phyloP scores from a whole-genome alignment of 2,797 vertebrate species.

The Sus cebifrons region DNA sequence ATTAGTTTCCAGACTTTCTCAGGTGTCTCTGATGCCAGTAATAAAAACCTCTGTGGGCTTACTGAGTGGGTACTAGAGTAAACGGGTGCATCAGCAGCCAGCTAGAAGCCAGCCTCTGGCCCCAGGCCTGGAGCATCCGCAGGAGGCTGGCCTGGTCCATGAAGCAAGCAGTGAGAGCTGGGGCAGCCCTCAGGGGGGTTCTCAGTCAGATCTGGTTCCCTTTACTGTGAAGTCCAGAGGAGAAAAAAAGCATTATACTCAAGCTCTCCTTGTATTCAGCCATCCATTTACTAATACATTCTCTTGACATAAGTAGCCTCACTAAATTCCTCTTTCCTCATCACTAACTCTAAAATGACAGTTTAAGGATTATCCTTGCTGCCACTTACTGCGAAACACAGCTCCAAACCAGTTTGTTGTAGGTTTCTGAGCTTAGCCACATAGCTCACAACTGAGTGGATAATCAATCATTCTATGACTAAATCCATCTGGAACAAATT shows the following conservation, averaged over 20 bases:
- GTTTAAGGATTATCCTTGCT: constrained; percentile 79
- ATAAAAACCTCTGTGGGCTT: constrained; percentile 51
- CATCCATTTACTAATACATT: constrained; percentile 78
- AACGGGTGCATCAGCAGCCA: background rate
- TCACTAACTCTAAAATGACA: constrained; percentile 82
- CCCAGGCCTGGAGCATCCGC: background rate
- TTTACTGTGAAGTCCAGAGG: constrained; percentile 22
- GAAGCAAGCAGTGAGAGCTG: background rate
- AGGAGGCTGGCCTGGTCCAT: background rate
- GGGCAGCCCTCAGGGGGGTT: background rate
- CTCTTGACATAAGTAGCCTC: constrained; percentile 77
- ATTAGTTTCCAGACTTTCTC: constrained; percentile 61
- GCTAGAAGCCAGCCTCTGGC: constrained; percentile 20
- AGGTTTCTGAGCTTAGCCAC: constrained; percentile 77
- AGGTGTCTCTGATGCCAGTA: constrained; percentile 67
- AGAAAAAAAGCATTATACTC: background rate
- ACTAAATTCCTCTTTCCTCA: constrained; percentile 84
- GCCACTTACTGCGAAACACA: constrained; percentile 80
- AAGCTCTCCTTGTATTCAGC: constrained; percentile 48
- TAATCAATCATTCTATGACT: constrained; percentile 82
- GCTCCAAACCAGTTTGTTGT: constrained; percentile 74
- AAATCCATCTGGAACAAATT: constrained; percentile 89
- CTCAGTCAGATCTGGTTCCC: constrained; percentile 55
- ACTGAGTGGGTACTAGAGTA: constrained; percentile 22
- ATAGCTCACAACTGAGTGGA: constrained; percentile 77